phyloP scores from a whole-genome alignment of 2,888 invertebrate genomes.

The Muschampia plurimacula region DNA sequence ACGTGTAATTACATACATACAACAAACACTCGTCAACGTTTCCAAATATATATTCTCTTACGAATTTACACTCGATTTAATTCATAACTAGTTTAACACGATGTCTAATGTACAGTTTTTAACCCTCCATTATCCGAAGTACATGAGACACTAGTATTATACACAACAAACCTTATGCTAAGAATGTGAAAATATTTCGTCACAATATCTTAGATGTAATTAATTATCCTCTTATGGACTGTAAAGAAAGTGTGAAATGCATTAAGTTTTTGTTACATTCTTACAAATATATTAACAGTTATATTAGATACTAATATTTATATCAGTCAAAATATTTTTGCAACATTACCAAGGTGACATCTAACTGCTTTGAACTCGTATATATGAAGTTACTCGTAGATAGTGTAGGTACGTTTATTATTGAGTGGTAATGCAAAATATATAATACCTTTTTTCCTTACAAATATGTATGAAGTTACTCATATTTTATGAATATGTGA shows the following conservation, averaged over 20 bases:
- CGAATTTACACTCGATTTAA: conserved; percentile 73
- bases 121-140: conserved; percentile 78
- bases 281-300: conserved; percentile 83
- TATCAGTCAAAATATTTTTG: conserved; percentile 84
- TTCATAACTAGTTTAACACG: conserved; percentile 79
- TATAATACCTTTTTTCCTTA: conserved; percentile 35
- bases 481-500: conserved; percentile 12
- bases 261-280: conserved; percentile 81
- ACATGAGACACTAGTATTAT: conserved; percentile 77
- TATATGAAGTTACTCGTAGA: conserved; percentile 37
- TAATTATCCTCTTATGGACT: conserved; percentile 79
- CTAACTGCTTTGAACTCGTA: conserved; percentile 54
- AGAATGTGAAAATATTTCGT: conserved; percentile 83
- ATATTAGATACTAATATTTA: conserved; percentile 63
- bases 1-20: conserved; percentile 78
- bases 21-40: conserved; percentile 81
- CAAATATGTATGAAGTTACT: conserved; percentile 28
- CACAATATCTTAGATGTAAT: conserved; percentile 78
- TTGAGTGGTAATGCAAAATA: conserved; percentile 25
- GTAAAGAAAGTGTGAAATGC: conserved; percentile 85
- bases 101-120: conserved; percentile 79
- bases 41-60: conserved; percentile 84
- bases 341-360: conserved; percentile 66
- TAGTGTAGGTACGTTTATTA: background rate
- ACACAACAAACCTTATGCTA: conserved; percentile 84